phyloP scores from a whole-genome alignment of 37 sponge, comb jelly and placozoan genomes.

The Hormiphora californensis region DNA sequence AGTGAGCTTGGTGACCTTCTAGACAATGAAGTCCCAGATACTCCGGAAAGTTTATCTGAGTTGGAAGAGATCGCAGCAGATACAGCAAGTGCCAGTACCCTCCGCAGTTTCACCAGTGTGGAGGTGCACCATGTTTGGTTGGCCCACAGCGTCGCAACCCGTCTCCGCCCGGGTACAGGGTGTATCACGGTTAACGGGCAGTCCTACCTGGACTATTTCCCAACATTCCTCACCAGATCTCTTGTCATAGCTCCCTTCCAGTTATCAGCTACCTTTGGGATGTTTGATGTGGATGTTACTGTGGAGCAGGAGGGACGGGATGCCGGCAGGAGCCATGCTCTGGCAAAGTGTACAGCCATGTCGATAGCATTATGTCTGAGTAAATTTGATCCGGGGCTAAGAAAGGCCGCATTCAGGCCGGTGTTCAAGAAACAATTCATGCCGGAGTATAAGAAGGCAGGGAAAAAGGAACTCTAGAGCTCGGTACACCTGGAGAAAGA shows the following conservation, averaged over 20 bases:
- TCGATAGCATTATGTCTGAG: constrained; percentile 20
- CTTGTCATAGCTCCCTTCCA: background rate
- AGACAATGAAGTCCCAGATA: too few species aligned
- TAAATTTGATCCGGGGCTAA: background rate
- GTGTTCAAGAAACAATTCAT: background rate
- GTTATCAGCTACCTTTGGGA: background rate
- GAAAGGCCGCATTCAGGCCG: background rate
- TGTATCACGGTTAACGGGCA: constrained; percentile 16
- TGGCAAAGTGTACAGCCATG: constrained; percentile 31
- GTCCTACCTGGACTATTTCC: constrained; percentile 31
- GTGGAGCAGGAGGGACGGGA: background rate
- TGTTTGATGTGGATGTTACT: constrained; percentile 4
- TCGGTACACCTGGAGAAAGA: constrained; percentile 29
- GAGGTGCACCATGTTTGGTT: background rate
- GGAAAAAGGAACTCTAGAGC: constrained; percentile 26
- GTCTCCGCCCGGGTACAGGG: constrained; percentile 1
- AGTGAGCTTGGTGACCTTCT: too few species aligned
- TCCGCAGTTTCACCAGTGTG: too few species aligned
- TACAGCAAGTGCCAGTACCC: too few species aligned
- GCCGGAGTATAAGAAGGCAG: constrained; percentile 15
- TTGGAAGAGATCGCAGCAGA: too few species aligned
- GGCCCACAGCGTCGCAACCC: background rate
- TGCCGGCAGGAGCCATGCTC: too few species aligned
- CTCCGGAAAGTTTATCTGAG: too few species aligned
- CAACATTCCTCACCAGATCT: background rate